These are phyloP conservation scores for Antitype chi DNA, from an alignment of 2,888 invertebrate species.

Conservation along the genomic window DNA sequence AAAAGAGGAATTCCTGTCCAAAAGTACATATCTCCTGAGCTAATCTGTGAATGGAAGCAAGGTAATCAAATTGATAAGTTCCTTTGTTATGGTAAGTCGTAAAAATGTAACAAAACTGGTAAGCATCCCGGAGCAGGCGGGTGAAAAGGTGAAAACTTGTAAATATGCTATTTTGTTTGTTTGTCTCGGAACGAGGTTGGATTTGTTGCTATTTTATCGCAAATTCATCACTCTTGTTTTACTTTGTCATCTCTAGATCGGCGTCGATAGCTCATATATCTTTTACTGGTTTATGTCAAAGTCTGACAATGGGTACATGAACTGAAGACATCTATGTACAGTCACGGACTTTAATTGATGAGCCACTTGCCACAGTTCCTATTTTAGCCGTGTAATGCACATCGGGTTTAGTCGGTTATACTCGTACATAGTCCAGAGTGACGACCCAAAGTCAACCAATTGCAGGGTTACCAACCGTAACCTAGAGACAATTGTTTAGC, in stretches of 20 bases:
- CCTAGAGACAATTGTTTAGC: no score
- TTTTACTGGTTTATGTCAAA: slow-evolving; percentile 10
- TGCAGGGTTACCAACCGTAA: no score
- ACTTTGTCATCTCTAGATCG: slow-evolving; percentile 4
- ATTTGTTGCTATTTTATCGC: slow-evolving; percentile 30
- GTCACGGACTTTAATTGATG: no score
- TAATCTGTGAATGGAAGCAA: slow-evolving; percentile 11
- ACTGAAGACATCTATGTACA: not conserved
- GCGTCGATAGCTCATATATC: slow-evolving; percentile 26
- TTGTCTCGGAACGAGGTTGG: not conserved
- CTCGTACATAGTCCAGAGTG: no score
- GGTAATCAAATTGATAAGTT: slow-evolving; percentile 3
- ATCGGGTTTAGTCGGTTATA: no score
- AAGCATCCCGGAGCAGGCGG: not conserved
- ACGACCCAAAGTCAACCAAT: no score
- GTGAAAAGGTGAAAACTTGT: not conserved
- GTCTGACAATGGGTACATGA: not conserved
- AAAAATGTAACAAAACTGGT: slow-evolving; percentile 11
- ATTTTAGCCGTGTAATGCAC: no score
- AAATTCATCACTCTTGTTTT: slow-evolving; percentile 9
- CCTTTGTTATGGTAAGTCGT: slow-evolving; percentile 15
- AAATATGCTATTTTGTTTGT: slow-evolving; percentile 26
- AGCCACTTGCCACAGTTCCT: no score
- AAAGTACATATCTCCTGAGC: not conserved
- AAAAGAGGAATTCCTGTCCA: not conserved